phyloP scores from a whole-genome alignment of 2,888 invertebrate species.

The Lamellibrachia columna region DNA sequence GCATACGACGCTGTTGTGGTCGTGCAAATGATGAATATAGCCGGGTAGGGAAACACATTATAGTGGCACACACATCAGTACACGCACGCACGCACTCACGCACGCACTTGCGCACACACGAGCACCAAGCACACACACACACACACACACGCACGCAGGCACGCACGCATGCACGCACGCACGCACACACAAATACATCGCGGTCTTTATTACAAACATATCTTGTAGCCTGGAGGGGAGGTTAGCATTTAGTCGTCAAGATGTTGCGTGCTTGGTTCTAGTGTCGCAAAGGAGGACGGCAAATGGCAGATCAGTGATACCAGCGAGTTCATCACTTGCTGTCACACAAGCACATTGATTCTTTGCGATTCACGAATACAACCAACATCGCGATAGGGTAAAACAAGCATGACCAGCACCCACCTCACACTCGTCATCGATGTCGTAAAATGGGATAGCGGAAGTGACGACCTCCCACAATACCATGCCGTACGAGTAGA shows the following conservation, averaged over 20 bases:
- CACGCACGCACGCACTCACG: too few species aligned
- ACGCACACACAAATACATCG: too few species aligned
- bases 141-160: too few species aligned
- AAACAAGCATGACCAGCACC: neutral
- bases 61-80: neutral
- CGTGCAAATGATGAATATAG: neutral
- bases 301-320: neutral
- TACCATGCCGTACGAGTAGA: slow-evolving; percentile 60
- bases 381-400: neutral
- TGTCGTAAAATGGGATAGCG: slow-evolving; percentile 57
- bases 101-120: too few species aligned
- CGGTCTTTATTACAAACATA: too few species aligned
- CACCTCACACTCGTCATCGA: slow-evolving; percentile 13
- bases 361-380: neutral
- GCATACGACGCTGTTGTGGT: neutral
- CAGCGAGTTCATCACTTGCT: neutral
- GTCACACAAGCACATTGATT: neutral
- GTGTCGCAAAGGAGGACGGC: too few species aligned
- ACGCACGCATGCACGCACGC: too few species aligned
- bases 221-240: too few species aligned
- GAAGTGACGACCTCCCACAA: slow-evolving; percentile 57
- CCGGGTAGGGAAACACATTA: neutral
- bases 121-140: too few species aligned
- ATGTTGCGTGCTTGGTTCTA: too few species aligned
- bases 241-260: too few species aligned